Percentiles rank a stretch among this genome's conserved stretches.
These are phyloP conservation scores for Copsychus sechellarum DNA, from an alignment of 2,113 vertebrate genomes.

Conservation along the genomic window DNA sequence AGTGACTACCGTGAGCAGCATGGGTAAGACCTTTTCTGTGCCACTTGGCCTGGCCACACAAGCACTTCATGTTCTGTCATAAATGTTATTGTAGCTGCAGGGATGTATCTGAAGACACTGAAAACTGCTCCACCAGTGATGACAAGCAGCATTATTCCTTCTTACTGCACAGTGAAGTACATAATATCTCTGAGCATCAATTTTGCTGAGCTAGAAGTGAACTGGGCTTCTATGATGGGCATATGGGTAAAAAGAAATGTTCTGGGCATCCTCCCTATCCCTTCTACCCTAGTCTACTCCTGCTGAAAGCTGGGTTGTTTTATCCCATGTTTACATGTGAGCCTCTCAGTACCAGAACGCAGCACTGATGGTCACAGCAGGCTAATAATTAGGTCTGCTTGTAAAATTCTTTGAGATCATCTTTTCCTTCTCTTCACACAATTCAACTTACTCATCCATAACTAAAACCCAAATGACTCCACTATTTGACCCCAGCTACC, in stretches of 20 bases:
- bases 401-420: background rate
- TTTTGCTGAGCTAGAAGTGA: background rate
- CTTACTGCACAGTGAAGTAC: background rate
- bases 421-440: background rate
- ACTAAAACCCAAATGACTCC: background rate
- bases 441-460: background rate
- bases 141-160: background rate
- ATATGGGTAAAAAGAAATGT: background rate
- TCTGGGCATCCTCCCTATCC: background rate
- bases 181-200: background rate
- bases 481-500: background rate
- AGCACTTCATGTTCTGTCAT: background rate
- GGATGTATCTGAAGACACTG: background rate
- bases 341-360: background rate
- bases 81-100: background rate
- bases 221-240: background rate
- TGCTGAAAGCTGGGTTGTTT: background rate
- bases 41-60: background rate
- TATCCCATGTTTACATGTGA: background rate
- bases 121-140: background rate
- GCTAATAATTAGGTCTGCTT: background rate
- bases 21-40: background rate
- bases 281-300: background rate
- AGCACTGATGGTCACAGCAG: background rate
- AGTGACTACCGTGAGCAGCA: background rate